Evolutionary conservation across 2,888 invertebrate genomes (phyloP).

Genomic region (Lepidocyrtoides sp.): DNA sequence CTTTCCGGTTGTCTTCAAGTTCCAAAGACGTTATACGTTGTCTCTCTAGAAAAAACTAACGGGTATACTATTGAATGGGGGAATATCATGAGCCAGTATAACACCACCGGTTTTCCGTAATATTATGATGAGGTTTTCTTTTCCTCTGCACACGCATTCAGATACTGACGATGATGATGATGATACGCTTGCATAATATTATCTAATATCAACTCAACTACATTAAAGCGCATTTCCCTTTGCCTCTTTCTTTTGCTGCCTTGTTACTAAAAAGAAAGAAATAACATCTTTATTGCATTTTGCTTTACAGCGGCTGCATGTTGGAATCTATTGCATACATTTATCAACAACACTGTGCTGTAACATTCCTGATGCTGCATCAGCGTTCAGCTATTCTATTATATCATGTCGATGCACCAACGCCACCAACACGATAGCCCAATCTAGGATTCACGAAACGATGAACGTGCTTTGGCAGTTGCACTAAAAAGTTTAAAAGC

Average conservation of each 20-base stretch:
- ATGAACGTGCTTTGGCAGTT: too few species aligned
- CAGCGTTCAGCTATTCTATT: background rate
- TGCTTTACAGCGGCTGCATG: background rate
- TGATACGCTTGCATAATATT: conserved; percentile 48
- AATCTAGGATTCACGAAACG: background rate
- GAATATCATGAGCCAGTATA: background rate
- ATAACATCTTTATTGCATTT: conserved; percentile 23
- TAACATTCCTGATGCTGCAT: background rate
- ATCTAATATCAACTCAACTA: conserved; percentile 37
- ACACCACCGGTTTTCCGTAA: background rate
- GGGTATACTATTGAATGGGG: background rate
- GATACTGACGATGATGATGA: background rate
- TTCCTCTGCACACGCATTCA: conserved; percentile 4
- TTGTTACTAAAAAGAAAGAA: background rate
- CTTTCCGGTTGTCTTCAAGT: conserved; percentile 60
- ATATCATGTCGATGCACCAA: too few species aligned
- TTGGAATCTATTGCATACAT: background rate
- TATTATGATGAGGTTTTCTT: background rate
- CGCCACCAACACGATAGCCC: too few species aligned
- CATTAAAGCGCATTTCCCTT: conserved; percentile 9
- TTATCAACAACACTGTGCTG: background rate
- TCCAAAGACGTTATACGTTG: background rate
- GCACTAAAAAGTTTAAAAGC: background rate
- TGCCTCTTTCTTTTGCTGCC: background rate
- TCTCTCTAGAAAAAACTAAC: background rate